Conservation (phyloP, 2,113 vertebrate species). For the Trematocara marginatum region DNA sequence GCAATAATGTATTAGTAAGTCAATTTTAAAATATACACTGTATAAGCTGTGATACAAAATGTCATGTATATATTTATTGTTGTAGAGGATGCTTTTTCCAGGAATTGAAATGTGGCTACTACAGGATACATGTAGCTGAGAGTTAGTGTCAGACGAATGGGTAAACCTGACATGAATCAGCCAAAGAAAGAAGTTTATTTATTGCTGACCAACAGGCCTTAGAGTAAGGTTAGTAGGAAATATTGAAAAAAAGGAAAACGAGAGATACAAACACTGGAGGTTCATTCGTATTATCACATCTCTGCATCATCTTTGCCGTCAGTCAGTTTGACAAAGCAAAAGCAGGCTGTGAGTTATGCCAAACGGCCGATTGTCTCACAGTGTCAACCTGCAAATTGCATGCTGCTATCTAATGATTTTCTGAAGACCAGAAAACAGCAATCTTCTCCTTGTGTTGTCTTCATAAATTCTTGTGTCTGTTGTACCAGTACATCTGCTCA, state of each 20-base stretch:
- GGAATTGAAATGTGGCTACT: background rate
- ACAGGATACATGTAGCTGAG: background rate
- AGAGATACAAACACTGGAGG: background rate
- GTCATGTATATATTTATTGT: background rate
- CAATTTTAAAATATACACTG: background rate
- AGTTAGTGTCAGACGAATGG: background rate
- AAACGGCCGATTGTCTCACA: background rate
- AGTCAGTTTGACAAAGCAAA: background rate
- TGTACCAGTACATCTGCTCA: background rate
- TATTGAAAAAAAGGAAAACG: background rate
- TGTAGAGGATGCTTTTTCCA: background rate
- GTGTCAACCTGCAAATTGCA: background rate
- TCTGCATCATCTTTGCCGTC: background rate
- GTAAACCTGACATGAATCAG: constrained; percentile 1
- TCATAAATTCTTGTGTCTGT: background rate
- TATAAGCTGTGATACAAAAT: constrained; percentile 2
- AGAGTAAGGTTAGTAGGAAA: background rate
- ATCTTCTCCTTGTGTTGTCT: constrained; percentile 17
- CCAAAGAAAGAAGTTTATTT: background rate
- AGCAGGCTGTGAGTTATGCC: background rate
- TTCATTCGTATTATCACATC: background rate
- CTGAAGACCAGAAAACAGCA: background rate
- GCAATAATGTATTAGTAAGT: background rate
- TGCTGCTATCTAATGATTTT: constrained; percentile 18
- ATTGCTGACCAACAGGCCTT: background rate